A percentile compares a stretch with the other conserved stretches of the same genome.
Evolutionary conservation across 2,888 invertebrate genomes (phyloP).

Genomic region (Macropis europaea): DNA sequence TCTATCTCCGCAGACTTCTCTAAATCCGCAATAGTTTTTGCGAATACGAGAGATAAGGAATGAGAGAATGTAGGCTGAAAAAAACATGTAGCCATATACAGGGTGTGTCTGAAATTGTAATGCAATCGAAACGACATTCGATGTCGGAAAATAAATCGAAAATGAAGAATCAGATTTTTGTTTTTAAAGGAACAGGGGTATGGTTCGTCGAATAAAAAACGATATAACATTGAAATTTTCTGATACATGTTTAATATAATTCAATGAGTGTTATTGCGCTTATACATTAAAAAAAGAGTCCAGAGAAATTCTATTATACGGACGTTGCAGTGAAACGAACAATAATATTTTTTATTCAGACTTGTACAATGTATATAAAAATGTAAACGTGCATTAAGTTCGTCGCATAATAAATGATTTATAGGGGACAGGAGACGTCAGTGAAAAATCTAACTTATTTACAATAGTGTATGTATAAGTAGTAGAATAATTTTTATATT

Average conservation of each 20-base stretch:
- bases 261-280: slow-evolving; percentile 50
- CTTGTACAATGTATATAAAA: slow-evolving; percentile 40
- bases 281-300: slow-evolving; percentile 40
- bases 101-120: too few species aligned
- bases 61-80: background rate
- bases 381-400: slow-evolving; percentile 41
- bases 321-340: too few species aligned
- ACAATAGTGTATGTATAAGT: slow-evolving; percentile 14
- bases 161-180: too few species aligned
- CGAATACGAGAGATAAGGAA: background rate
- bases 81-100: too few species aligned
- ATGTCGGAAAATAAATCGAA: too few species aligned
- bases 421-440: slow-evolving; percentile 14
- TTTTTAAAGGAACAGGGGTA: background rate
- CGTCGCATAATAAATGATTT: slow-evolving; percentile 15
- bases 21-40: background rate
- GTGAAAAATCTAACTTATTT: slow-evolving; percentile 37
- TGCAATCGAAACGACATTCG: too few species aligned
- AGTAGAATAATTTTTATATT: background rate
- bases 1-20: background rate
- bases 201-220: background rate
- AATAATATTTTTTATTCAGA: too few species aligned
- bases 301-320: too few species aligned
- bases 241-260: too few species aligned
- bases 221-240: background rate